Percentiles rank a stretch among this genome's conserved stretches.
These are phyloP conservation scores for Hyppa rectilinea DNA, from an alignment of 2,888 invertebrate genomes.

Conservation along the genomic window DNA sequence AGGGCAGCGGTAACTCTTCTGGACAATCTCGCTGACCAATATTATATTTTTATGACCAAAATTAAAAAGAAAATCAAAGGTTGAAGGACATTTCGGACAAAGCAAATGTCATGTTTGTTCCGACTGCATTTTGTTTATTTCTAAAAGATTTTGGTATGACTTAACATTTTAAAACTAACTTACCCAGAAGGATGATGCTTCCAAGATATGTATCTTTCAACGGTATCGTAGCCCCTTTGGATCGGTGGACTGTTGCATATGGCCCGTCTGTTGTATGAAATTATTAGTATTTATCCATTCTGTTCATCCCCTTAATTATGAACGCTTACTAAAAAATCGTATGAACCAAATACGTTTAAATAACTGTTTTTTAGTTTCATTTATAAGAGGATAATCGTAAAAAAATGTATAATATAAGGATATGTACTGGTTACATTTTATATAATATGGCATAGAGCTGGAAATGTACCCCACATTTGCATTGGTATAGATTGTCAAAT, in stretches of 20 bases:
- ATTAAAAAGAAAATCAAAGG: too few relatives aligned
- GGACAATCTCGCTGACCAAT: too few relatives aligned
- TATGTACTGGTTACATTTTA: neutral
- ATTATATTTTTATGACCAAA: too few relatives aligned
- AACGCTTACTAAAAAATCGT: neutral
- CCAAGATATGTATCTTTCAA: slow-evolving; percentile 59
- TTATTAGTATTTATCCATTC: slow-evolving; percentile 12
- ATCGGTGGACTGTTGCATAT: slow-evolving; percentile 48
- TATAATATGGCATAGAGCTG: neutral
- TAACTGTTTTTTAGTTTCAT: neutral
- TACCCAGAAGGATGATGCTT: slow-evolving; percentile 42
- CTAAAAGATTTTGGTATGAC: neutral
- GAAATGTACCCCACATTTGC: too few relatives aligned
- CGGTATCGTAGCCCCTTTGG: slow-evolving; percentile 51
- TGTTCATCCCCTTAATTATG: neutral
- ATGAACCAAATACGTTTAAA: neutral
- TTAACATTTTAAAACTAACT: slow-evolving; percentile 6
- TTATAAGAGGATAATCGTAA: too few relatives aligned
- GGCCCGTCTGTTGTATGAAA: slow-evolving; percentile 31
- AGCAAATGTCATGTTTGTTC: neutral
- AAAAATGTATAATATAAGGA: neutral
- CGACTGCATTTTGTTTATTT: neutral
- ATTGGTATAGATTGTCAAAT: too few relatives aligned
- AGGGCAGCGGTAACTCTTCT: too few relatives aligned
- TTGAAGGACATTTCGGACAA: too few relatives aligned